phyloP scores from a whole-genome alignment of 2,113 vertebrate genomes.

The Athene cunicularia region DNA sequence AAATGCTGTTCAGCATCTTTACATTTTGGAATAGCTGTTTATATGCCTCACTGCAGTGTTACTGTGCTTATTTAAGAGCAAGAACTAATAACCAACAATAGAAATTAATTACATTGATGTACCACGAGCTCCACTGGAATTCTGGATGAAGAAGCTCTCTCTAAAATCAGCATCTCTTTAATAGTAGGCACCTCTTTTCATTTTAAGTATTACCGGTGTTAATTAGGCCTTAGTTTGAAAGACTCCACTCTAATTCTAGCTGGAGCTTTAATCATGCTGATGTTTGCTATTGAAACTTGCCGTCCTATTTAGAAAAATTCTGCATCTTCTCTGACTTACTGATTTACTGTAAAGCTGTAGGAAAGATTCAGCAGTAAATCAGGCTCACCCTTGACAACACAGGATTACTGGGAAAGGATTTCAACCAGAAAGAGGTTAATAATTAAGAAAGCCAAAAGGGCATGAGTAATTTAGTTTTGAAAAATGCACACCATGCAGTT shows the following conservation, averaged over 20 bases:
- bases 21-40: not conserved
- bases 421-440: conserved; percentile 66
- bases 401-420: conserved; percentile 24
- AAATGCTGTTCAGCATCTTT: not conserved
- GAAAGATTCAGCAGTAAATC: conserved; percentile 39
- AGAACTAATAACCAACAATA: not conserved
- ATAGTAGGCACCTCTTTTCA: not conserved
- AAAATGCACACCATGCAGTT: conserved; percentile 49
- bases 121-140: not conserved
- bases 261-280: conserved; percentile 1
- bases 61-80: not conserved
- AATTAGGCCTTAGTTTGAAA: not conserved
- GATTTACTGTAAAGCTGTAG: not conserved
- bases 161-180: not conserved
- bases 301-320: conserved; percentile 1
- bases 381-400: conserved; percentile 19
- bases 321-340: not conserved
- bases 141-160: not conserved
- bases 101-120: not conserved
- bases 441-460: conserved; percentile 71
- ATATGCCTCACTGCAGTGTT: not conserved
- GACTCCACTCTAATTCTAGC: not conserved
- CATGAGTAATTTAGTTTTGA: conserved; percentile 63
- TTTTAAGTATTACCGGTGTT: not conserved
- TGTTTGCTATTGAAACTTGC: not conserved